A percentile compares a stretch with the other conserved stretches of the same genome.
Conservation (phyloP, 2,888 invertebrate genomes). For the Julus scanicus region DNA sequence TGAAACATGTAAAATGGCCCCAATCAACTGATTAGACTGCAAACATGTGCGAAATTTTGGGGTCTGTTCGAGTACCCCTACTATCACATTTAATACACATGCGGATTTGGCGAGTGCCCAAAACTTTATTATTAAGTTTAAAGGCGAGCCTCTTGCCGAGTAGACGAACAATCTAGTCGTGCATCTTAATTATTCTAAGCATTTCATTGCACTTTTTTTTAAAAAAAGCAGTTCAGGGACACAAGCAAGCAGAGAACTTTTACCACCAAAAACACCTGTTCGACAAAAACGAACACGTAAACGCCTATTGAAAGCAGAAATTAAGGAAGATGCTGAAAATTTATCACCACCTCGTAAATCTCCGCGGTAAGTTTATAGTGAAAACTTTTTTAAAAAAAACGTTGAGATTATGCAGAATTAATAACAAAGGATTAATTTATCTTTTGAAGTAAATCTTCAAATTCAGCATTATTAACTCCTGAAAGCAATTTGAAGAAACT, state of each 20-base stretch:
- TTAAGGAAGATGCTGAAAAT: conserved; percentile 11
- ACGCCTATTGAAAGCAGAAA: neutral
- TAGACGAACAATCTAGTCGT: no score
- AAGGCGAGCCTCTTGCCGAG: no score
- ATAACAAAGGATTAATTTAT: no score
- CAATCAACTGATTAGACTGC: no score
- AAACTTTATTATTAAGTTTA: no score
- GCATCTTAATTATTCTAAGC: neutral
- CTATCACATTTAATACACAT: no score
- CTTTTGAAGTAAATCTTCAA: neutral
- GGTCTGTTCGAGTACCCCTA: no score
- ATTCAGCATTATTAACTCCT: neutral
- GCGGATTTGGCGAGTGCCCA: no score
- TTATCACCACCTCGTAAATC: neutral
- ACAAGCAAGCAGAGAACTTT: neutral
- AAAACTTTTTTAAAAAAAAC: neutral
- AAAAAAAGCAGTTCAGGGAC: neutral
- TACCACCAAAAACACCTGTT: conserved; percentile 8
- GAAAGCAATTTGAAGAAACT: neutral
- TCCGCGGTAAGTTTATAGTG: neutral
- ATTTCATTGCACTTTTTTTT: neutral
- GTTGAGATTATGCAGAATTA: neutral
- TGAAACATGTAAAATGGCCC: no score
- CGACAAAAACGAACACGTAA: neutral
- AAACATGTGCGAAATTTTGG: no score